Percentiles rank a stretch among this genome's conserved stretches.
Evolutionary conservation across 2,113 vertebrate genomes (phyloP).

Genomic region (Brienomyrus brachyistius): DNA sequence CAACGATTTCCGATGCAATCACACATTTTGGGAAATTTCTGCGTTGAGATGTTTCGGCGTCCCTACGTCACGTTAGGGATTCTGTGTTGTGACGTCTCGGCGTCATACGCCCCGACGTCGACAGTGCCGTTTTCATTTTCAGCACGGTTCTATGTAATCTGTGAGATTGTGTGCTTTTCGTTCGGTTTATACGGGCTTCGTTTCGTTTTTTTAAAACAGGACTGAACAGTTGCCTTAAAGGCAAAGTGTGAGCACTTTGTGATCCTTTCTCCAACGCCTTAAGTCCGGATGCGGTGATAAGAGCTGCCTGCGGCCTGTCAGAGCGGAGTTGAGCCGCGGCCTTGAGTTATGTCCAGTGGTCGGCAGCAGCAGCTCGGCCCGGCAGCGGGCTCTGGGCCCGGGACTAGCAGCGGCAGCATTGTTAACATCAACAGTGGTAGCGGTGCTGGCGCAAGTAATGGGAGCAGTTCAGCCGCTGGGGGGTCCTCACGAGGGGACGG

Average conservation of each 20-base stretch:
- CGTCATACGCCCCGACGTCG: not conserved
- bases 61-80: not conserved
- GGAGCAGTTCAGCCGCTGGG: slow-evolving; percentile 49
- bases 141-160: slow-evolving; percentile 16
- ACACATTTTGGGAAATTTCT: not conserved
- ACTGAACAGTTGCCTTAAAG: not conserved
- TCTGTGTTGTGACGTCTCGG: slow-evolving; percentile 15
- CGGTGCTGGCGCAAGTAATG: slow-evolving; percentile 44
- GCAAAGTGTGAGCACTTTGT: not conserved
- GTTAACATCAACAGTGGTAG: slow-evolving; percentile 32
- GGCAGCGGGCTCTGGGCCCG: slow-evolving; percentile 56
- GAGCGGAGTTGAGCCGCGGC: slow-evolving; percentile 42
- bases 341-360: slow-evolving; percentile 58
- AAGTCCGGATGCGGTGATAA: slow-evolving; percentile 54
- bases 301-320: slow-evolving; percentile 37
- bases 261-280: slow-evolving; percentile 22
- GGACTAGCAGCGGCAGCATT: slow-evolving; percentile 56
- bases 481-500: slow-evolving; percentile 55
- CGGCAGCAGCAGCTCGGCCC: slow-evolving; percentile 53
- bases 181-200: not conserved
- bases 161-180: slow-evolving; percentile 9
- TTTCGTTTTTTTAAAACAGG: not conserved
- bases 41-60: not conserved
- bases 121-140: slow-evolving; percentile 2
- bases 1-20: too few species aligned